A percentile compares a stretch with the other conserved stretches of the same genome.
phyloP scores from a whole-genome alignment of 1,140 invertebrate genomes.

The Papilio polytes region DNA sequence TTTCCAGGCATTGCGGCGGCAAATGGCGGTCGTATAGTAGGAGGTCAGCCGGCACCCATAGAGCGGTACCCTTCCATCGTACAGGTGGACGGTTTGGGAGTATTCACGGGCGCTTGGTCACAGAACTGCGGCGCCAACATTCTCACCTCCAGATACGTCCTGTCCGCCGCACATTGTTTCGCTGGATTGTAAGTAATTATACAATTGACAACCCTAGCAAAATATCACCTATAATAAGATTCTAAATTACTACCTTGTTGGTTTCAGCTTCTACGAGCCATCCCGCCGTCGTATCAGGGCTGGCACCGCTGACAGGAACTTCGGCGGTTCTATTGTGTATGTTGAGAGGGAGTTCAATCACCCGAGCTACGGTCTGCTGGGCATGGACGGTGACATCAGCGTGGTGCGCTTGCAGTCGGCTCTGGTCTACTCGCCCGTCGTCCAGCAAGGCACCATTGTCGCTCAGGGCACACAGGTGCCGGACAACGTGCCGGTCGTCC shows the following conservation, averaged over 20 bases:
- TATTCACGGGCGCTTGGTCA: constrained; percentile 49
- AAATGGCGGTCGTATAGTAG: constrained; percentile 56
- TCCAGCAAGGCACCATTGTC: constrained; percentile 53
- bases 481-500: constrained; percentile 54
- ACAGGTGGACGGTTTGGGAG: constrained; percentile 51
- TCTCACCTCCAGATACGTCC: constrained; percentile 49
- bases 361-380: constrained; percentile 48
- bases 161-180: constrained; percentile 66
- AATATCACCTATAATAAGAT: neutral
- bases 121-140: constrained; percentile 62
- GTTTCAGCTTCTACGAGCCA: constrained; percentile 48
- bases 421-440: constrained; percentile 49
- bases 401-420: constrained; percentile 49
- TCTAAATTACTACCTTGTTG: neutral
- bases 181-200: constrained; percentile 49
- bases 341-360: constrained; percentile 51
- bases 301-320: constrained; percentile 56
- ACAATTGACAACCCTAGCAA: neutral
- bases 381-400: constrained; percentile 60
- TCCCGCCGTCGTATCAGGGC: constrained; percentile 58
- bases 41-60: constrained; percentile 56
- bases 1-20: constrained; percentile 44
- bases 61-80: constrained; percentile 62
- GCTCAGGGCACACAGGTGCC: constrained; percentile 47
- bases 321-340: constrained; percentile 53